phyloP scores from a whole-genome alignment of 2,888 invertebrate genomes.

The Eristalis tenax region DNA sequence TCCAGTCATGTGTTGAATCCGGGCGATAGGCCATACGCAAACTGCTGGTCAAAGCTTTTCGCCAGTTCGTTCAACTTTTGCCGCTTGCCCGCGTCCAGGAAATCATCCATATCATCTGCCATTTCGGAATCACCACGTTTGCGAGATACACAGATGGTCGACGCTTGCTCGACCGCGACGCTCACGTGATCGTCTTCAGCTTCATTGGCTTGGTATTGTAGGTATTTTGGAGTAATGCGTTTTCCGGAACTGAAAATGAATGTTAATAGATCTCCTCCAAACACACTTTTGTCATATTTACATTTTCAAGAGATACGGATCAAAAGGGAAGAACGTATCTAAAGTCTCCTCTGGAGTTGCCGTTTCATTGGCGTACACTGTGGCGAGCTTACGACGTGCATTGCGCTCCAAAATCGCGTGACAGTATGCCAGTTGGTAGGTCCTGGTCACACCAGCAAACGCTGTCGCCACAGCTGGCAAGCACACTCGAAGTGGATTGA shows the following conservation, averaged over 20 bases:
- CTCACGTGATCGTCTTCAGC: conserved; percentile 74
- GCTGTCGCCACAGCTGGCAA: conserved; percentile 88
- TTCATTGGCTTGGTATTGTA: conserved; percentile 82
- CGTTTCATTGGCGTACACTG: conserved; percentile 83
- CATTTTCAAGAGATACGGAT: conserved; percentile 89
- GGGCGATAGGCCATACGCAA: conserved; percentile 78
- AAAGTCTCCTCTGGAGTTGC: conserved; percentile 81
- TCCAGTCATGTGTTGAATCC: conserved; percentile 76
- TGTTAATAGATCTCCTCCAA: not conserved
- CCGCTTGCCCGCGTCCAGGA: conserved; percentile 78
- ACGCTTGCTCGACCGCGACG: not conserved
- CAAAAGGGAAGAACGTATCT: conserved; percentile 93
- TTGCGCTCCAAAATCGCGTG: conserved; percentile 94
- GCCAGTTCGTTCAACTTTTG: conserved; percentile 75
- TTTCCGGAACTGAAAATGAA: conserved; percentile 78
- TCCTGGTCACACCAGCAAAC: conserved; percentile 90
- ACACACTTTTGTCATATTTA: conserved; percentile 73
- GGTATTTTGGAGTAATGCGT: conserved; percentile 81
- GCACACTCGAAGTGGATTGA: conserved; percentile 94
- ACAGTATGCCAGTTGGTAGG: conserved; percentile 95
- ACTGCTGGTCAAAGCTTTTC: conserved; percentile 77
- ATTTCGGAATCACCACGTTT: conserved; percentile 80
- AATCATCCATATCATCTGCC: conserved; percentile 79
- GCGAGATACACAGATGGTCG: conserved; percentile 53
- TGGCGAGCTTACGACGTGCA: conserved; percentile 84